phyloP scores from a whole-genome alignment of 2,888 invertebrate species.

The Pseudococcus viburni region DNA sequence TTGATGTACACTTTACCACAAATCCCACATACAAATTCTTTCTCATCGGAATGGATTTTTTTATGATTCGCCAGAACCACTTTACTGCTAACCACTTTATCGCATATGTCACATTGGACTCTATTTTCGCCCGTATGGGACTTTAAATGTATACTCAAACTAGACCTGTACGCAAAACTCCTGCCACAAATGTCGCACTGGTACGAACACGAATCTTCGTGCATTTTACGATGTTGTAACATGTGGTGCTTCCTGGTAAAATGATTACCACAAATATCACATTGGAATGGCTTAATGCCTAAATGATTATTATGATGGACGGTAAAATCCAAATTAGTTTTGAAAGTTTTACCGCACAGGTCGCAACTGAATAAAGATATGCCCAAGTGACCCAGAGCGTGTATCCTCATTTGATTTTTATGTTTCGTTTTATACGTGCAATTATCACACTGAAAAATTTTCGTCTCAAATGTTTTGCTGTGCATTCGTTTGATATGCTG shows the following conservation, averaged over 20 bases:
- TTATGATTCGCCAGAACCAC: slow-evolving; percentile 54
- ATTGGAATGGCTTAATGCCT: slow-evolving; percentile 61
- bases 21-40: slow-evolving; percentile 57
- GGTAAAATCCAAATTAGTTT: slow-evolving; percentile 44
- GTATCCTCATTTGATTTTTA: slow-evolving; percentile 59
- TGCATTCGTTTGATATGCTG: slow-evolving; percentile 56
- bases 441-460: slow-evolving; percentile 50
- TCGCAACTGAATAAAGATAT: slow-evolving; percentile 54
- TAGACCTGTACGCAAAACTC: slow-evolving; percentile 47
- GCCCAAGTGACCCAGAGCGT: slow-evolving; percentile 58
- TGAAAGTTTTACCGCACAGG: slow-evolving; percentile 53
- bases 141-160: slow-evolving; percentile 56
- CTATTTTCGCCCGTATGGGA: slow-evolving; percentile 59
- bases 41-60: slow-evolving; percentile 56
- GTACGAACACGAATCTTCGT: slow-evolving; percentile 47
- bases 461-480: background rate
- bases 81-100: slow-evolving; percentile 49
- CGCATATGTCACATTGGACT: slow-evolving; percentile 61
- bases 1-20: slow-evolving; percentile 63
- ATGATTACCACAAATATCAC: slow-evolving; percentile 59
- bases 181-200: slow-evolving; percentile 60
- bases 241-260: slow-evolving; percentile 61
- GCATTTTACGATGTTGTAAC: slow-evolving; percentile 60
- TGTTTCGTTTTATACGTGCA: slow-evolving; percentile 56
- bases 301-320: slow-evolving; percentile 63